Conservation (phyloP, 2,113 vertebrate genomes). For the Brachyhypopomus occidentalis region DNA sequence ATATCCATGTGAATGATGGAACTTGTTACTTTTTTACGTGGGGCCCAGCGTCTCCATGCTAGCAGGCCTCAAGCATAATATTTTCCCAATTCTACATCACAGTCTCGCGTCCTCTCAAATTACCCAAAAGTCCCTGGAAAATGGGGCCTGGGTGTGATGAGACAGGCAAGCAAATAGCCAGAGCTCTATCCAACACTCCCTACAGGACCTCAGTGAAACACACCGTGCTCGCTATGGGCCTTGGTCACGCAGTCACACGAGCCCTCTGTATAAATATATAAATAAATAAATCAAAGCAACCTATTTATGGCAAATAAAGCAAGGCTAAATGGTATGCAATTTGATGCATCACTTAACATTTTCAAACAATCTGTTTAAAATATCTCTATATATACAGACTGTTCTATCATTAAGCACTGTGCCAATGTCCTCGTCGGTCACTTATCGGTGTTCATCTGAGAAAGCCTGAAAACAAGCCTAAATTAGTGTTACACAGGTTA, state of each 20-base stretch:
- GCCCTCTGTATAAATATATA: neutral
- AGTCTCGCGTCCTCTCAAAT: neutral
- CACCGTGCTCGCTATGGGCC: neutral
- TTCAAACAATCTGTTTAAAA: neutral
- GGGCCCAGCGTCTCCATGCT: neutral
- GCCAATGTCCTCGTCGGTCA: neutral
- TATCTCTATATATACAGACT: neutral
- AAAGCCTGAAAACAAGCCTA: neutral
- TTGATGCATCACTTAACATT: neutral
- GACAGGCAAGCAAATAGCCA: neutral
- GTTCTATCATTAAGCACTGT: neutral
- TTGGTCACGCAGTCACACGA: neutral
- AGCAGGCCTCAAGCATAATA: neutral
- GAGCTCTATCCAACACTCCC: neutral
- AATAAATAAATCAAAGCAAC: neutral
- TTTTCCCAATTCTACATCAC: neutral
- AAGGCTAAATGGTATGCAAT: neutral
- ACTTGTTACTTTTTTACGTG: no score
- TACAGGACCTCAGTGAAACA: slow-evolving; percentile 4
- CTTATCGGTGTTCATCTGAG: neutral
- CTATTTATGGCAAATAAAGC: neutral
- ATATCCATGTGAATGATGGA: no score
- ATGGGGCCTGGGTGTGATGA: neutral
- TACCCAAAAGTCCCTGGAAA: neutral
- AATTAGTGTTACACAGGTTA: slow-evolving; percentile 6